Base-by-base conservation (phyloP, 2,797 vertebrate genomes). In the Hyperoplus lanceolatus region DNA sequence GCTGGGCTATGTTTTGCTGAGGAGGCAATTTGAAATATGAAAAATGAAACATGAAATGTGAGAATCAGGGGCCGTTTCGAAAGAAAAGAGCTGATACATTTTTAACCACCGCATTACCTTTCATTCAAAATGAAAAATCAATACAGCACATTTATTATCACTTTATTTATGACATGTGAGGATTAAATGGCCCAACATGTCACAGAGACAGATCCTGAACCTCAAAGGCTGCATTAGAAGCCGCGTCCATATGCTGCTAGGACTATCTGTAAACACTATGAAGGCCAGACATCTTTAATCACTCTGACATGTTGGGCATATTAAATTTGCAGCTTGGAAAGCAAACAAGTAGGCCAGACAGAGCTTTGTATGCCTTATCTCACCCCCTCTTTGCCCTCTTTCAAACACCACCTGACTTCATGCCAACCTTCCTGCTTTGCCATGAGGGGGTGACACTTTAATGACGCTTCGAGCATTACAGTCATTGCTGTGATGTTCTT, bases 261-360 rank as follows among this genome's bases (percentile, higher is more conserved):
- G 70, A 81, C 79, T 64, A 77, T 85, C 85, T 84, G 88, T 83
- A 86, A 91, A 81, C 83, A 91, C 51, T 69, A 56, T 67, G 72
- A 68, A 54, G 64, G 83, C 68, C 75, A 83, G 83, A 77, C 61
- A 75, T 82, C 65, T 81, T 83, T 80, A 82, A 90, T 87, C 80
- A 72, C 70, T 41, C 50, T 70, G 76, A 88, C 83, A 85, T 73
- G 68, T 62, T 64, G 46, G 75, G 73, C 74, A 73, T 57, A 79
- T 79, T 89, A 74, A 59, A 83, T 82, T 59, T 83, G 67, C 57
- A 73, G 48, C 69, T 75, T 90, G 81, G 83, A 89, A 80, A 81
- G 82, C 53, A 66, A 84, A 86, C 82, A 93, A 90, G 77, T 86
- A 69, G 86, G 84, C 43, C 89, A 87, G 82, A 57, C 77, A 45